phyloP scores from a whole-genome alignment of 1,140 invertebrate species.

The Bombus polaris region DNA sequence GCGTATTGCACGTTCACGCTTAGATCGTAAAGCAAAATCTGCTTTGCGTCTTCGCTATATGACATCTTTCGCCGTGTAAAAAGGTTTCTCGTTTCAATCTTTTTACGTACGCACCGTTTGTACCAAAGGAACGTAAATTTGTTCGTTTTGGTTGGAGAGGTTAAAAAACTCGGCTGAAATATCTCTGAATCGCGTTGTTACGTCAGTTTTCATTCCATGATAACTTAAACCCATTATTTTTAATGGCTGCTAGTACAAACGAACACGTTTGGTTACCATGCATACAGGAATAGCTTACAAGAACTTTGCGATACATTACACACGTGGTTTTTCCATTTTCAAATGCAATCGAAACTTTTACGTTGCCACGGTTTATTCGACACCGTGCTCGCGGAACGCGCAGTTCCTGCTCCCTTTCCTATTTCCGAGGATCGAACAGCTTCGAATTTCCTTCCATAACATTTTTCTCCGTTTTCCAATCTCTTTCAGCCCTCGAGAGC shows the following conservation, averaged over 20 bases:
- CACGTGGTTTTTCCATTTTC: background rate
- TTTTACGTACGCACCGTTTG: background rate
- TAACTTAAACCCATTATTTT: background rate
- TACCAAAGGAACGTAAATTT: background rate
- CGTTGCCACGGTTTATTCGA: conserved; percentile 26
- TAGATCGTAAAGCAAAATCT: background rate
- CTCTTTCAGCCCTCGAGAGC: conserved; percentile 50
- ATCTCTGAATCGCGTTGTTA: background rate
- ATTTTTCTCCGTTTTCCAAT: conserved; percentile 47
- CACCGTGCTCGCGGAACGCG: background rate
- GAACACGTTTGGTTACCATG: background rate
- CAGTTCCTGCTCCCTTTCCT: background rate
- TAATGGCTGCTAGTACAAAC: background rate
- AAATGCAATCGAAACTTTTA: conserved; percentile 2
- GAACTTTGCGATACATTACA: background rate
- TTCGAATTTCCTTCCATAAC: conserved; percentile 30
- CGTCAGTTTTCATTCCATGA: background rate
- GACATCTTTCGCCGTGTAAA: background rate
- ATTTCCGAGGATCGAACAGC: conserved; percentile 21
- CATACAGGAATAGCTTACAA: background rate
- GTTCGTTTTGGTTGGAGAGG: background rate
- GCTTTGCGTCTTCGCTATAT: background rate
- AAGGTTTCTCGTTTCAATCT: background rate
- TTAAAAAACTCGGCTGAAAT: background rate
- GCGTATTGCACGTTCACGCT: background rate